Conservation (phyloP, 2,888 invertebrate genomes). For the Lutraria lutraria region DNA sequence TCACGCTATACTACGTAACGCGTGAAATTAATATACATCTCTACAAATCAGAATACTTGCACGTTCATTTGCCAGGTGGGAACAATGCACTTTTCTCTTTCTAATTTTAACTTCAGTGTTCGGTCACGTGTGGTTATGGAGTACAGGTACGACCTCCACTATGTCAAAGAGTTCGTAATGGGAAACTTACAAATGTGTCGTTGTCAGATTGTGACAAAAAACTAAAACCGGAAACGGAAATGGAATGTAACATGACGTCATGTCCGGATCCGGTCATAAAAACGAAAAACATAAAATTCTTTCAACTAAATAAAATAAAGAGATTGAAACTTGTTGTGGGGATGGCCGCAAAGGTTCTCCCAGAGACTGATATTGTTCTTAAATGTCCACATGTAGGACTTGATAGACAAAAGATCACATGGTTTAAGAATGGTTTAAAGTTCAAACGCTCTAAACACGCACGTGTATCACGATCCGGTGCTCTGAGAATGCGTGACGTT, state of each 20-base stretch:
- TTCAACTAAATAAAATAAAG: slow-evolving; percentile 79
- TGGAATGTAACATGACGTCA: slow-evolving; percentile 73
- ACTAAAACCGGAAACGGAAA: slow-evolving; percentile 73
- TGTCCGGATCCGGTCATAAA: slow-evolving; percentile 80
- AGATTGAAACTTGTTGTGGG: slow-evolving; percentile 80
- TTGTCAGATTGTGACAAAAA: slow-evolving; percentile 73
- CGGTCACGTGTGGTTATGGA: slow-evolving; percentile 96
- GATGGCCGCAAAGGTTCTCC: slow-evolving; percentile 79
- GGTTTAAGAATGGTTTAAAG: slow-evolving; percentile 79
- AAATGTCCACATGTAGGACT: slow-evolving; percentile 81
- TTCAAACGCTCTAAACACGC: slow-evolving; percentile 71
- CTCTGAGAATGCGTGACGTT: slow-evolving; percentile 76
- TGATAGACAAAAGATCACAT: slow-evolving; percentile 79
- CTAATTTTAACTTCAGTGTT: slow-evolving; percentile 90
- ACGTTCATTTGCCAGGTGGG: too few relatives aligned
- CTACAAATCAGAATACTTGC: too few relatives aligned
- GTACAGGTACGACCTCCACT: slow-evolving; percentile 93
- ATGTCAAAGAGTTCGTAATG: slow-evolving; percentile 88
- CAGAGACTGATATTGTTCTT: slow-evolving; percentile 80
- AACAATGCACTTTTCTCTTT: too few relatives aligned
- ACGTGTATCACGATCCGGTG: slow-evolving; percentile 73
- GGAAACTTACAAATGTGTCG: slow-evolving; percentile 72
- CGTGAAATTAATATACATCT: too few relatives aligned
- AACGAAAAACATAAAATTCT: slow-evolving; percentile 76
- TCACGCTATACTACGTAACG: too few relatives aligned